phyloP scores from a whole-genome alignment of 2,888 invertebrate species.

The Andrena chrysosceles region DNA sequence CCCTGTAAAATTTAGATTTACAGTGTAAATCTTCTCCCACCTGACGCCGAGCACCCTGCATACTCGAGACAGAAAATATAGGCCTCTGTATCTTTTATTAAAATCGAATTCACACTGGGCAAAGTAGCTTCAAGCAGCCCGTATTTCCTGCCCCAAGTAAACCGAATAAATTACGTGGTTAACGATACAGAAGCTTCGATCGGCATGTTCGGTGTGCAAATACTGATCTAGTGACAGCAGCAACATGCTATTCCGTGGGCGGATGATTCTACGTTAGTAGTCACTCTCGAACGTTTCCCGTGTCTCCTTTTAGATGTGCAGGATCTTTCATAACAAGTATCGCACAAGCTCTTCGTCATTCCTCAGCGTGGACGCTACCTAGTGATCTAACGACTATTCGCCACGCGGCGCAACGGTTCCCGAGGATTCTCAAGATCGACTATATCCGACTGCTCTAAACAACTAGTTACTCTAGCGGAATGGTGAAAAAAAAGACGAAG shows the following conservation, averaged over 20 bases:
- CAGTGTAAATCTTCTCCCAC: too few species aligned
- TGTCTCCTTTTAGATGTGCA: neutral
- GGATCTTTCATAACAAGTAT: conserved; percentile 24
- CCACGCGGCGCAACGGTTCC: neutral
- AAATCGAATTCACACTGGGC: too few species aligned
- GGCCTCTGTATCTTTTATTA: too few species aligned
- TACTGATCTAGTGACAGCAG: conserved; percentile 22
- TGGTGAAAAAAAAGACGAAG: too few species aligned
- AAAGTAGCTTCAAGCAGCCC: neutral
- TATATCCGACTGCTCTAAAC: neutral
- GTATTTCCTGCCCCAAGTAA: neutral
- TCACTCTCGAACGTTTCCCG: neutral
- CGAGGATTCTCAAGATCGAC: conserved; percentile 12
- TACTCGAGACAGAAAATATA: too few species aligned
- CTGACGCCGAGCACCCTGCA: too few species aligned
- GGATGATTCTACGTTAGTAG: neutral
- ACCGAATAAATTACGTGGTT: conserved; percentile 8
- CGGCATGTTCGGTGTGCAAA: conserved; percentile 21
- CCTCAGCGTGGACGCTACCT: conserved; percentile 11
- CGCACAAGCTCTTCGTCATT: conserved; percentile 34
- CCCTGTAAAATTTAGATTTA: too few species aligned
- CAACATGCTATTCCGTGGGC: conserved; percentile 40
- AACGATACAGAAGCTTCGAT: conserved; percentile 44
- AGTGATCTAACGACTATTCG: conserved; percentile 7
- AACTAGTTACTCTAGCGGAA: conserved; percentile 35